Evolutionary conservation across 2,888 invertebrate genomes (phyloP), one percentile per base, ranked within the genome.

Genomic region (Yponomeuta sedellus): DNA sequence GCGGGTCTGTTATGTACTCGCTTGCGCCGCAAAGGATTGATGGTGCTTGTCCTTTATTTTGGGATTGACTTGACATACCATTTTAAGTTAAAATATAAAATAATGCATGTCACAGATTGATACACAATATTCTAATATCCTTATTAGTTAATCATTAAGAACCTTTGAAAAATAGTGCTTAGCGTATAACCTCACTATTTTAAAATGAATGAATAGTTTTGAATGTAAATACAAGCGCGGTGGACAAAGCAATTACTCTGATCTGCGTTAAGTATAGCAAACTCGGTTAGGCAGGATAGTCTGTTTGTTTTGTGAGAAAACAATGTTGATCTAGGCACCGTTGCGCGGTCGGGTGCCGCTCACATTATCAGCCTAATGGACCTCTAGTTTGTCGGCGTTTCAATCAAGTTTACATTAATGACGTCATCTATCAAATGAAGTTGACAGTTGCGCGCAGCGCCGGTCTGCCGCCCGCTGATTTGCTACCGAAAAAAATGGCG

Each of bases 371-470:
- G 56, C 44, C 65, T 67, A 66, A 76, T 73, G 77, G 77, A 70
- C 72, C 77, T 75, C 77, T 52, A 81, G 82, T 82, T 83, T 80
- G 64, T 65, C 65, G 57, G 28, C 58, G 81, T 77, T 77, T 74
- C 73, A 77, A 79, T 80, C 80, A 79, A 75, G 76, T 75, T 77
- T 70, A 75, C 74, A 80, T 77, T 86, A 85, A 86, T 85, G 83
- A 84, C 81, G 82, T 84, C 83, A 85, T 85, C 83, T 78, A 86
- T 86, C 86, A 86, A 75, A 78, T 70, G 79, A 80, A 81, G 78
- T 64, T 80, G 86, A 83, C 83, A 79, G 77, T 69, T 34, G 67
- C 70, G 77, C 79, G 76, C 82, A 81, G 83, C 79, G 80, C 77
- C 77, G 40, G 28, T 19, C 44, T 52, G 65, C 65, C 25, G 16